Base-by-base conservation (phyloP, 2,888 invertebrate genomes). In the Atrina japonica region DNA sequence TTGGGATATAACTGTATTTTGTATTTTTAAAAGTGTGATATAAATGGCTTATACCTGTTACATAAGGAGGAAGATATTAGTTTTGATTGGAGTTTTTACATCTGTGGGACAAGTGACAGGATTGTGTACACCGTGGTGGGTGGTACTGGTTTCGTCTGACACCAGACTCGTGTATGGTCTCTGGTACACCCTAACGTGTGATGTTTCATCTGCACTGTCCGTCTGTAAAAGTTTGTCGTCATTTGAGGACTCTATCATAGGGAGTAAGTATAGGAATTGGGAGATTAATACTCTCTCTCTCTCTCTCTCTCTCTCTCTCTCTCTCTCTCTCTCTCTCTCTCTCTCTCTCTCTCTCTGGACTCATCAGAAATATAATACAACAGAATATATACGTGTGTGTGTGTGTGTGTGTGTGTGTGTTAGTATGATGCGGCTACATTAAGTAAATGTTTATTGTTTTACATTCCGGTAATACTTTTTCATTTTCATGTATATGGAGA, bases 111-210 rank as follows among this genome's bases (percentile, higher is more conserved):
- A 58, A 49, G 27, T 66, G 3, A 45, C 58, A 23, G 66, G 58
- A 18, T 35, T 58, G 27, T 35, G 41, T 6, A 66, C 66, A 18
- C 66, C 66, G 0, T 66, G 66, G 66, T 66, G 66, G 66, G 50
- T 66, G 18, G 58, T 58, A n/a, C 7, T 66, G 18, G 21, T 47
- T n/a, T 35, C 49, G 25, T 14, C 25, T 16, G 58, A 66, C 47
- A 56, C 49, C 16, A 56, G 66, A 18, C 16, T 58, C 5, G 66
- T 66, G 18, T 25, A 66, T 27, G 66, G 66, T 35, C 50, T 66
- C 23, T 66, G 66, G 66, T 66, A 66, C 49, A 49, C 55, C 2
- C 47, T 66, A 23, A 45, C 49, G 3, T 66, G 66, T 66, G 66
- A 66, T 41, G 66, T 66, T 1, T 66, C 66, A 7, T 45, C 43